Base-by-base conservation (phyloP, 2,888 invertebrate species). In the Amphipoea lucens region DNA sequence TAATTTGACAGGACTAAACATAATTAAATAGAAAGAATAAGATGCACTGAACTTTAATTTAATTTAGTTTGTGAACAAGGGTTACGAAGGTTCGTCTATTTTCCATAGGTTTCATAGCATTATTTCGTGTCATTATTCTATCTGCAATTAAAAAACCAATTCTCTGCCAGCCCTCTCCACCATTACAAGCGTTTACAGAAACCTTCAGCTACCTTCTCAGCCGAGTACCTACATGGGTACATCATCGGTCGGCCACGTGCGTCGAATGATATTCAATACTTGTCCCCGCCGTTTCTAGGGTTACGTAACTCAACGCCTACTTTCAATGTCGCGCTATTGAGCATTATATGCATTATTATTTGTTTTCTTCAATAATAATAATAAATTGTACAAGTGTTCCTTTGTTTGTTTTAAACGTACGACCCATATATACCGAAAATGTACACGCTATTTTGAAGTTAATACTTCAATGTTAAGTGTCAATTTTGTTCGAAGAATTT, bases 271-370 rank as follows among this genome's bases (percentile, higher is more conserved):
- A 96, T 94, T 92, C 93, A 92, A 96, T 95, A 94, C 95, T 88
- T 89, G 90, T 89, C 92, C 92, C 92, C 92, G 92, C 91, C 93
- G 94, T 93, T 92, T 95, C 95, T 96, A 95, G 92, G 90, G 92
- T 97, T 96, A 96, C 96, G 96, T 96, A 96, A 97, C 84, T 88
- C 92, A 94, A 97, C 91, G 94, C 96, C 94, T 86, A 95, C 96
- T 96, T 96, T 95, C 96, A 97, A 96, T 97, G 96, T 95, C 96
- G 94, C 90, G 89, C 81, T 79, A 75, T 76, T 88, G 87, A 84
- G 81, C 86, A 84, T 87, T 86, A 87, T 83, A 84, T 74, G 71
- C 72, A 79, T 63, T 84, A 84, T 84, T 83, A 81, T 87, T 87
- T 78, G 76, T 90, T 90, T 90, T 89, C 89, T 84, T 84, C 73